Percentiles rank a stretch among this genome's conserved stretches.
phyloP scores from a whole-genome alignment of 2,113 vertebrate genomes.

The Bostrychus sinensis region DNA sequence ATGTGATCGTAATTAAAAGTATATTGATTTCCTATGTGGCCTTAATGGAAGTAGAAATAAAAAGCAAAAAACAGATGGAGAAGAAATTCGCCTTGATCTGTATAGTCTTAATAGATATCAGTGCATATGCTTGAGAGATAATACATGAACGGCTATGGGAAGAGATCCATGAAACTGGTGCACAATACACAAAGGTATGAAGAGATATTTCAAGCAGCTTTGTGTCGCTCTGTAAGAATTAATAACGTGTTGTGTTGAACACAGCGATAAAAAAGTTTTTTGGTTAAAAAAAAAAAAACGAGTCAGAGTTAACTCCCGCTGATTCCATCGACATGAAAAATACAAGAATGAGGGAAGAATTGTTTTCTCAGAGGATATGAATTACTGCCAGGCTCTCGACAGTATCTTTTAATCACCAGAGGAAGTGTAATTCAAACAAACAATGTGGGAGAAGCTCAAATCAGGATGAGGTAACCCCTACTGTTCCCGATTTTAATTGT shows the following conservation, averaged over 20 bases:
- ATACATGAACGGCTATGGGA: neutral
- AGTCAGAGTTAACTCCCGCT: constrained; percentile 11
- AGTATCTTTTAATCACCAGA: constrained; percentile 58
- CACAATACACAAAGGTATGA: constrained; percentile 2
- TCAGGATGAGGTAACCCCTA: constrained; percentile 22
- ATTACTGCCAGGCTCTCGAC: constrained; percentile 37
- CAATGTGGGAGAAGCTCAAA: constrained; percentile 33
- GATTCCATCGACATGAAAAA: constrained; percentile 13
- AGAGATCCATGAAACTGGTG: neutral
- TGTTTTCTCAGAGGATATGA: constrained; percentile 46
- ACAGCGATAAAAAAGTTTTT: neutral
- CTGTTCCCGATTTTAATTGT: constrained; percentile 11
- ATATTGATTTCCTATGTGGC: constrained; percentile 45
- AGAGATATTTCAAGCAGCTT: constrained; percentile 10
- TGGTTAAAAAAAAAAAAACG: constrained; percentile 15
- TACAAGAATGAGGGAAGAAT: constrained; percentile 16
- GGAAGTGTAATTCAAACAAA: constrained; percentile 19
- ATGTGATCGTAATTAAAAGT: constrained; percentile 29
- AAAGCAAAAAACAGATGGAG: constrained; percentile 34
- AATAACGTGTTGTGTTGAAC: constrained; percentile 4
- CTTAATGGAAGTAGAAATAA: constrained; percentile 41
- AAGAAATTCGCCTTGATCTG: constrained; percentile 25
- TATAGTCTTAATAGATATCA: constrained; percentile 24
- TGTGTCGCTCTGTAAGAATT: constrained; percentile 13
- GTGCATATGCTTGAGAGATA: constrained; percentile 10